These are phyloP conservation scores for Stenoptilia bipunctidactyla DNA, from an alignment of 2,888 invertebrate genomes.

Conservation along the genomic window DNA sequence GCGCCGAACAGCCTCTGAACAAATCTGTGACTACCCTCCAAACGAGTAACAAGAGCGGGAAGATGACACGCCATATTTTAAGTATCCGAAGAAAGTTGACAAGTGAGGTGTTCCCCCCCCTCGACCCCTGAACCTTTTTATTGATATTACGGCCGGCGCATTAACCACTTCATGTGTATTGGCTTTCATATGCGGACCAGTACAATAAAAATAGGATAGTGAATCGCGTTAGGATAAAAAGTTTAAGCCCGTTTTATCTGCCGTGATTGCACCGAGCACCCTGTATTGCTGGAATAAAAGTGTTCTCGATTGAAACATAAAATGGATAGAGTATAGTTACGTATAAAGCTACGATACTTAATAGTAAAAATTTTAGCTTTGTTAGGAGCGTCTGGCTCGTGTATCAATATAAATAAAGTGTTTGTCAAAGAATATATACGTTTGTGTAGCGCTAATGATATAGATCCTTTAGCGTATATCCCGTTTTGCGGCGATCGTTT, in stretches of 20 bases:
- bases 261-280: not conserved
- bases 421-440: too few relatives aligned
- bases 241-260: slow-evolving; percentile 9
- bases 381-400: too few relatives aligned
- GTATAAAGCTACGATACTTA: too few relatives aligned
- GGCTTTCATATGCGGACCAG: slow-evolving; percentile 36
- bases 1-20: slow-evolving; percentile 31
- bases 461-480: too few relatives aligned
- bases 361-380: too few relatives aligned
- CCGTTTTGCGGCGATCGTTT: too few relatives aligned
- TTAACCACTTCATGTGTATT: slow-evolving; percentile 54
- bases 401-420: too few relatives aligned
- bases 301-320: not conserved
- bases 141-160: slow-evolving; percentile 55
- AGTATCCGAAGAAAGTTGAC: slow-evolving; percentile 49
- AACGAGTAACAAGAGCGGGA: slow-evolving; percentile 48
- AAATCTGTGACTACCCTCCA: slow-evolving; percentile 35
- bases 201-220: slow-evolving; percentile 41
- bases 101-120: slow-evolving; percentile 31
- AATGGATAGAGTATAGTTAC: too few relatives aligned
- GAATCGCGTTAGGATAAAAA: slow-evolving; percentile 26
- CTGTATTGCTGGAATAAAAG: not conserved
- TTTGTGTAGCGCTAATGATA: too few relatives aligned
- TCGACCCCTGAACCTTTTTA: slow-evolving; percentile 34
- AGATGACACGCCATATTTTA: slow-evolving; percentile 61